Evolutionary conservation across 2,113 vertebrate species (phyloP).

Genomic region (Gambusia affinis): DNA sequence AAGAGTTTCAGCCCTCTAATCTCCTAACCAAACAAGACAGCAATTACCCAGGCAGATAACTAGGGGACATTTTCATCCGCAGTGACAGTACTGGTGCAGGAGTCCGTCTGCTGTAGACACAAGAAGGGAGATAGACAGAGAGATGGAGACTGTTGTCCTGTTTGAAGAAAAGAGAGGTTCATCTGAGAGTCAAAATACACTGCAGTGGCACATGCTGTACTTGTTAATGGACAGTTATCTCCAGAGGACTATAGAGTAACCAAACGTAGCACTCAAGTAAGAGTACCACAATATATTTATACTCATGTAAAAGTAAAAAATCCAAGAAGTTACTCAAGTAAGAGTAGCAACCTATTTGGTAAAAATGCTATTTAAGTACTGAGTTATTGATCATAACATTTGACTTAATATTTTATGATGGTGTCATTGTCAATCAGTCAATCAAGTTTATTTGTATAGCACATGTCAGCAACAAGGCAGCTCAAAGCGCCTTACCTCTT

Average conservation of each 20-base stretch:
- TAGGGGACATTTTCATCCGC: slow-evolving; percentile 80
- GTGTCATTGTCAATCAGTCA: too few species aligned
- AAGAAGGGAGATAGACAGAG: slow-evolving; percentile 42
- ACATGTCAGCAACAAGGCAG: too few species aligned
- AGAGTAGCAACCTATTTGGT: too few species aligned
- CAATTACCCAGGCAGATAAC: slow-evolving; percentile 85
- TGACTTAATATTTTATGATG: too few species aligned
- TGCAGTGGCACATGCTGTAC: slow-evolving; percentile 51
- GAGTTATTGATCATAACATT: too few species aligned
- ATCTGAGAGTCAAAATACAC: slow-evolving; percentile 69
- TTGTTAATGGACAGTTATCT: slow-evolving; percentile 63
- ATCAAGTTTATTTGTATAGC: too few species aligned
- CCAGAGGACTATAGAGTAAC: slow-evolving; percentile 18
- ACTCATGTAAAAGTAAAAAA: too few species aligned
- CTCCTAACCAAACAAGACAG: slow-evolving; percentile 85
- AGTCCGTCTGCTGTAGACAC: slow-evolving; percentile 69
- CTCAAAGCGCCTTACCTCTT: too few species aligned
- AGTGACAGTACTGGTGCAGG: slow-evolving; percentile 74
- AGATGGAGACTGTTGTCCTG: slow-evolving; percentile 57
- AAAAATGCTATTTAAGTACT: too few species aligned
- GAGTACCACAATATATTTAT: too few species aligned
- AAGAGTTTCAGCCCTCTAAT: slow-evolving; percentile 83
- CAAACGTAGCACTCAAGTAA: too few species aligned
- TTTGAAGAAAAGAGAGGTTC: slow-evolving; percentile 66
- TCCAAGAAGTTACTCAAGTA: too few species aligned